Evolutionary conservation across 2,888 invertebrate species (phyloP).

Genomic region (Eudasyphora cyanicolor): DNA sequence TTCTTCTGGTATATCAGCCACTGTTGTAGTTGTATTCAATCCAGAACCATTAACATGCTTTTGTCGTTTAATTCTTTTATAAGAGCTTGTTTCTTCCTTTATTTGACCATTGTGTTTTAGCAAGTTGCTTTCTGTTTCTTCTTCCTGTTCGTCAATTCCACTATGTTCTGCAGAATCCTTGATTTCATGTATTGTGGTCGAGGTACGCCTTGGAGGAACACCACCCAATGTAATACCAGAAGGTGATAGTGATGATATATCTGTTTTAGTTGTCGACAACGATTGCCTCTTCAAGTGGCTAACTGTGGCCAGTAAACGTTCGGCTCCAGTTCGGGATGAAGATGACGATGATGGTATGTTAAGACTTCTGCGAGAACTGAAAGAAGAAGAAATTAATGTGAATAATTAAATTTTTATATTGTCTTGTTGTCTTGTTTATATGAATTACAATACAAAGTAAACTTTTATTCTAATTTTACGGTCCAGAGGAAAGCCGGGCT

Average conservation of each 20-base stretch:
- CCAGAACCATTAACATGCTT: constrained; percentile 64
- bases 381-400: constrained; percentile 1
- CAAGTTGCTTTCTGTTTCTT: constrained; percentile 64
- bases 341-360: constrained; percentile 72
- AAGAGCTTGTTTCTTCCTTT: constrained; percentile 39
- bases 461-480: too few species aligned
- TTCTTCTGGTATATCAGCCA: constrained; percentile 8
- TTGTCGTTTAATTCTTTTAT: constrained; percentile 61
- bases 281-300: constrained; percentile 71
- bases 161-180: constrained; percentile 54
- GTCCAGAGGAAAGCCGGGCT: too few species aligned
- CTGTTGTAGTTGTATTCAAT: neutral
- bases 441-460: too few species aligned
- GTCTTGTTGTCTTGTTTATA: neutral
- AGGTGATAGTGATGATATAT: constrained; percentile 29
- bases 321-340: constrained; percentile 56
- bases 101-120: constrained; percentile 60
- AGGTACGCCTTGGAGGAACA: constrained; percentile 66
- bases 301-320: constrained; percentile 61
- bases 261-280: constrained; percentile 66
- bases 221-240: neutral
- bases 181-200: constrained; percentile 68
- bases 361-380: constrained; percentile 75
- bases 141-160: constrained; percentile 57
- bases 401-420: too few species aligned